A percentile compares a stretch with the other conserved stretches of the same genome.
Conservation (phyloP, 2,113 vertebrate genomes). For the Actenoides lindsayi region DNA sequence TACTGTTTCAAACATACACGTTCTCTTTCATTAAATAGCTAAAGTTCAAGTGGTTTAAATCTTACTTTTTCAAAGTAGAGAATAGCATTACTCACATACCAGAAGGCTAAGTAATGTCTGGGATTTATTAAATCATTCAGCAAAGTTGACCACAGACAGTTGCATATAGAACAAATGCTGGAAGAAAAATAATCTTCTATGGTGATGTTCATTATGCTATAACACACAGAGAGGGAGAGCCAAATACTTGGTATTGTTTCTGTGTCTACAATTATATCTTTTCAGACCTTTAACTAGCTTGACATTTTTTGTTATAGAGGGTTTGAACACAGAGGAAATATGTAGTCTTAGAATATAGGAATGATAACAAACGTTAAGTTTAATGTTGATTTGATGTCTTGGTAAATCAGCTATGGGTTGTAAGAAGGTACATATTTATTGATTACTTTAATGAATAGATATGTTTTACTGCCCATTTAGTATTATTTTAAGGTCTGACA, state of each 20-base stretch:
- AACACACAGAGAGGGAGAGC: not conserved
- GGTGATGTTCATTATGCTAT: not conserved
- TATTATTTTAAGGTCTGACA: not conserved
- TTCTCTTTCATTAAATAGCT: slow-evolving; percentile 44
- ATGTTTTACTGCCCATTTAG: not conserved
- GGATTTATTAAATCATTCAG: slow-evolving; percentile 58
- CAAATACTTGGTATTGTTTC: not conserved
- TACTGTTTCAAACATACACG: slow-evolving; percentile 23
- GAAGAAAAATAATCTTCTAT: slow-evolving; percentile 22
- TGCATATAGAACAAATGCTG: slow-evolving; percentile 42
- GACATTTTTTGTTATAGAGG: not conserved
- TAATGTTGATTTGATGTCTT: not conserved
- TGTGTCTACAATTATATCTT: not conserved
- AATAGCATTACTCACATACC: slow-evolving; percentile 69
- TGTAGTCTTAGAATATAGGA: not conserved
- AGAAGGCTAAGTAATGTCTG: slow-evolving; percentile 71
- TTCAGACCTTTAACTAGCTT: not conserved
- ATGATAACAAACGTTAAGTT: not conserved
- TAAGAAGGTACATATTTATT: not conserved
- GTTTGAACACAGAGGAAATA: not conserved
- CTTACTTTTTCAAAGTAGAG: slow-evolving; percentile 49
- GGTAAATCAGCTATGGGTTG: not conserved
- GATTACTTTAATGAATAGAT: not conserved
- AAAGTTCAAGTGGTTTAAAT: slow-evolving; percentile 56
- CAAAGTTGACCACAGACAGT: slow-evolving; percentile 54